phyloP scores from a whole-genome alignment of 2,888 invertebrate genomes.

The Caenorhabditis sp. region DNA sequence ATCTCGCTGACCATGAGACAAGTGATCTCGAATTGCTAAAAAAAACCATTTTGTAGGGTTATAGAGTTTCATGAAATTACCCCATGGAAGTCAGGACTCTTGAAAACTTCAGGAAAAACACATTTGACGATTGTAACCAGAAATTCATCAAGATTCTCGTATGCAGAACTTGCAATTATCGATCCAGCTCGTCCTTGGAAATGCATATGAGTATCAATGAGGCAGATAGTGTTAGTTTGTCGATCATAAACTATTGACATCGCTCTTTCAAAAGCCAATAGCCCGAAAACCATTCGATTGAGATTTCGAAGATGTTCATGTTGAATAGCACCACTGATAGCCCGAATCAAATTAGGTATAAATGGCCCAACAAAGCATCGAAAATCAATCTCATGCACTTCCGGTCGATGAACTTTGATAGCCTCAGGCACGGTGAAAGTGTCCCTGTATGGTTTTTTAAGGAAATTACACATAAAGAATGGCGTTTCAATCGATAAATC shows the following conservation, averaged over 20 bases:
- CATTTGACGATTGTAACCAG: constrained; percentile 23
- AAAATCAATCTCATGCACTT: constrained; percentile 39
- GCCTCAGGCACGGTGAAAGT: constrained; percentile 42
- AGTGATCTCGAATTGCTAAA: constrained; percentile 40
- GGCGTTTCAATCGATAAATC: not conserved
- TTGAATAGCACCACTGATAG: constrained; percentile 22
- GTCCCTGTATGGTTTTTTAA: constrained; percentile 20
- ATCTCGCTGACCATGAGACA: constrained; percentile 34
- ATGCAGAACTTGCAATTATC: constrained; percentile 17
- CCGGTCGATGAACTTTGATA: constrained; percentile 30
- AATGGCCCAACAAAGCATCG: constrained; percentile 32
- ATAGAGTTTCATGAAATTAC: too few relatives aligned
- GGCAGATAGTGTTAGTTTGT: constrained; percentile 23
- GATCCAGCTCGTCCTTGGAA: constrained; percentile 32
- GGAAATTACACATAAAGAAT: not conserved
- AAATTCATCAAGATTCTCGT: constrained; percentile 29
- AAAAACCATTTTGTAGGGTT: too few relatives aligned
- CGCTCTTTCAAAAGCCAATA: constrained; percentile 40
- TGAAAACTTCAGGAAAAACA: constrained; percentile 37
- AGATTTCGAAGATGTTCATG: not conserved
- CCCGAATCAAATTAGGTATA: constrained; percentile 23
- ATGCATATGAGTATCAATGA: constrained; percentile 41
- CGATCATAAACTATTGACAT: constrained; percentile 37
- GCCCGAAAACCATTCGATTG: constrained; percentile 14
- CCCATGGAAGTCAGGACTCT: constrained; percentile 14